Evolutionary conservation across 2,888 invertebrate genomes (phyloP), one percentile per base, ranked within the genome.

Genomic region (Poecilobothrus nobilitatus): DNA sequence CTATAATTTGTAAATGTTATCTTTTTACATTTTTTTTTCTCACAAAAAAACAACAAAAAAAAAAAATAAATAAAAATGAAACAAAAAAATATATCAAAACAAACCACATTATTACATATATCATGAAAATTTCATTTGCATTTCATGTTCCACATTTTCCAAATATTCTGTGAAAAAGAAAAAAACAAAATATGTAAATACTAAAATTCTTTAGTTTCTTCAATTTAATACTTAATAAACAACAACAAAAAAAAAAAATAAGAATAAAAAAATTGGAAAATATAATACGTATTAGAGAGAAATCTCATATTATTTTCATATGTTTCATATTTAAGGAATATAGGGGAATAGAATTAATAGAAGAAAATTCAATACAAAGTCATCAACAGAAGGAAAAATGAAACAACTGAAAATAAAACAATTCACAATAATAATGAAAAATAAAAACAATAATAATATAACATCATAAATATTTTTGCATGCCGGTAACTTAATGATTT

Each of bases 111-210:
- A n/a, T n/a, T n/a, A n/a, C n/a, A 53, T 53, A 53, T 6, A 53
- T 53, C 53, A 53, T 27, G 27, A 53, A 53, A 53, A 18, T 18
- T 53, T 18, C 12, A 63, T 63, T 63, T 63, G 63, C 63, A 63
- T 63, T 63, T 63, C 63, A 63, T 63, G 63, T 63, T 63, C 27
- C 63, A 63, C 27, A 63, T 63, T 63, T 22, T 22, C 1, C 21
- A 63, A 63, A 22, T 63, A 27, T 27, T 27, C 27, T 27, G 27
- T 27, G 27, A 27, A 27, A 27, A 27, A 27, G 27, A 27, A 27
- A 27, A 27, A 27, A 27, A 27, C 5, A 27, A 27, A 27, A 27
- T 27, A 4, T 27, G 5, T 27, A 27, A 27, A 27, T 4, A 27
- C 27, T 63, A 15, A 22, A 9, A 15, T 22, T 63, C 15, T 22